Evolutionary conservation across 2,113 vertebrate species (phyloP), one percentile per base, ranked within the genome.

Genomic region (Etheostoma spectabile): DNA sequence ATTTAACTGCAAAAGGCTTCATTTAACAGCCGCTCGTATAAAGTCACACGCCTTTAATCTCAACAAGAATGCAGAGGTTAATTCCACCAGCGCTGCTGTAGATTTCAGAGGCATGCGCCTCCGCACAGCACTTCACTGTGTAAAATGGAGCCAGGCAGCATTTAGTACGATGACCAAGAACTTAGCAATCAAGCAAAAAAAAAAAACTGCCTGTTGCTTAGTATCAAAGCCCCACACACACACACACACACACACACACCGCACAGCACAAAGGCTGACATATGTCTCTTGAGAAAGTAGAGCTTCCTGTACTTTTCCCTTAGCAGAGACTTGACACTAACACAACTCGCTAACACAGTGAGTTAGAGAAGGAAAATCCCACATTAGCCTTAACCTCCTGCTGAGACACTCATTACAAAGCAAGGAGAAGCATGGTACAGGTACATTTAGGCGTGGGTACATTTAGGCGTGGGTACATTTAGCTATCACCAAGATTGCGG

Each of bases 111-210:
- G 78, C 79, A 69, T 63, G 68, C 24, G 76, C 87, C 89, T 88
- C 83, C 64, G 69, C 90, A 89, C 63, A 79, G 74, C 86, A 85
- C 88, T 89, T 74, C 63, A 80, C 85, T 82, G 90, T 85, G 90
- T 89, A 91, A 90, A 88, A 86, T 86, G 63, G 79, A 84, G 73
- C 5, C 72, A 85, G 77, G 83, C 69, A 74, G 88, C 88, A 90
- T 86, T 91, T 87, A 90, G 80, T 51, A 80, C 82, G 89, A 86
- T 86, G 79, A 72, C 79, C 80, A 69, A 89, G 91, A 93, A 93
- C 83, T 79, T 77, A 67, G 91, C 90, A 93, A 94, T 93, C 92
- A 93, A 70, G 81, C 82, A 75, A 79, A 78, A 91, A 45, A 91
- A 45, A 78, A 91, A 24, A 85, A 91, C 82, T 60, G 88, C 84